Evolutionary conservation across 1,140 invertebrate genomes (phyloP).

Genomic region (Zaprionus africanus): DNA sequence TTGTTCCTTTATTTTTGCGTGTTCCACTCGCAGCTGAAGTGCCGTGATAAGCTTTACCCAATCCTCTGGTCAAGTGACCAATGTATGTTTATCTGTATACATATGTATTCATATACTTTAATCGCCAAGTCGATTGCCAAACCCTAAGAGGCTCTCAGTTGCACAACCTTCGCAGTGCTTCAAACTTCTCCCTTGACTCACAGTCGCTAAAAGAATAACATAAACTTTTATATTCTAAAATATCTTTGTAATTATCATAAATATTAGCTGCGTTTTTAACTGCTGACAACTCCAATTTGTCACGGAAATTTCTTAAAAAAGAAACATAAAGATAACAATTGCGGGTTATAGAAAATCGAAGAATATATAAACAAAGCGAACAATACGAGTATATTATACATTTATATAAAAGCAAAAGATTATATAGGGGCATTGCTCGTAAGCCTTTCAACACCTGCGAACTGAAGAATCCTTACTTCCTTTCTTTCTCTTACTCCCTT

Average conservation of each 20-base stretch:
- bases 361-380: neutral
- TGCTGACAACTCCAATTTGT: conserved; percentile 22
- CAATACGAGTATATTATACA: neutral
- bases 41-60: conserved; percentile 56
- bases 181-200: conserved; percentile 16
- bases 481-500: neutral
- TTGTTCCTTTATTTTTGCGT: neutral
- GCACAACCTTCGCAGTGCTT: neutral
- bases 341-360: neutral
- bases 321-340: conserved; percentile 6
- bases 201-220: neutral
- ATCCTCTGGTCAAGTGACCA: conserved; percentile 20
- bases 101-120: neutral
- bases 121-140: conserved; percentile 21
- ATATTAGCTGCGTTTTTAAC: neutral
- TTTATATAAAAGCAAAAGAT: neutral
- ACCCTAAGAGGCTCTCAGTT: conserved; percentile 20
- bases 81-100: conserved; percentile 12
- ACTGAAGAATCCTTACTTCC: neutral
- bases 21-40: conserved; percentile 24
- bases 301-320: neutral
- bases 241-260: conserved; percentile 50
- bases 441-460: neutral
- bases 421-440: too few relatives aligned
- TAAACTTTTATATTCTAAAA: conserved; percentile 24